phyloP scores from a whole-genome alignment of 2,888 invertebrate species.

The Diaperis boleti region DNA sequence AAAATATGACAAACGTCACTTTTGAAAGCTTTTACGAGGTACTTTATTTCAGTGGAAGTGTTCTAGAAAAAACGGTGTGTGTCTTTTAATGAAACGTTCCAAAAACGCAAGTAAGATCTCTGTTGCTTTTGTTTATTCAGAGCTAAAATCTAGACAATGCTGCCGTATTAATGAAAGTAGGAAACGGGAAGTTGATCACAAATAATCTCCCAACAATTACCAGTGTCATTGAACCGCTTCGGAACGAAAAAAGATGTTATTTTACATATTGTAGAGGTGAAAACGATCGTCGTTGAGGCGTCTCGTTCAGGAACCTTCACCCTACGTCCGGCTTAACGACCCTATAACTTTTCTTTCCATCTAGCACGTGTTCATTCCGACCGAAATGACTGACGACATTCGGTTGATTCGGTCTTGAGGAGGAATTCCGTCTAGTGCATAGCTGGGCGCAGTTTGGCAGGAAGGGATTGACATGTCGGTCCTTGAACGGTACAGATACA shows the following conservation, averaged over 20 bases:
- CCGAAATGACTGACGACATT: neutral
- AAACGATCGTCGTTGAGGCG: neutral
- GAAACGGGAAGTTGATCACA: no score
- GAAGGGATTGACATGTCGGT: neutral
- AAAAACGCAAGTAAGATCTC: no score
- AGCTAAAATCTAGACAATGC: no score
- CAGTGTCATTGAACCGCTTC: neutral
- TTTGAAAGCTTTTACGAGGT: no score
- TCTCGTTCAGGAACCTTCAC: neutral
- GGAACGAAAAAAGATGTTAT: neutral
- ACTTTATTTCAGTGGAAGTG: no score
- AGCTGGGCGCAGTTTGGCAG: neutral
- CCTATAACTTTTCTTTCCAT: neutral
- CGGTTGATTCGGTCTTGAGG: neutral
- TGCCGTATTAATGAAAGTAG: no score
- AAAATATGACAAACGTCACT: no score
- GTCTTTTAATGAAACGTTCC: no score
- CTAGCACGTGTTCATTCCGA: conserved; percentile 3
- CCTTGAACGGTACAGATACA: neutral
- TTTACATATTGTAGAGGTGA: neutral
- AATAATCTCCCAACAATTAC: no score
- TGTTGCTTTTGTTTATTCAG: no score
- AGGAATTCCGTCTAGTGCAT: conserved; percentile 19
- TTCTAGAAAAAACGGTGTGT: no score
- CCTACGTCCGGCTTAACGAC: neutral